Conservation (phyloP, 1,140 invertebrate species). For the Drosophila nikananu region DNA sequence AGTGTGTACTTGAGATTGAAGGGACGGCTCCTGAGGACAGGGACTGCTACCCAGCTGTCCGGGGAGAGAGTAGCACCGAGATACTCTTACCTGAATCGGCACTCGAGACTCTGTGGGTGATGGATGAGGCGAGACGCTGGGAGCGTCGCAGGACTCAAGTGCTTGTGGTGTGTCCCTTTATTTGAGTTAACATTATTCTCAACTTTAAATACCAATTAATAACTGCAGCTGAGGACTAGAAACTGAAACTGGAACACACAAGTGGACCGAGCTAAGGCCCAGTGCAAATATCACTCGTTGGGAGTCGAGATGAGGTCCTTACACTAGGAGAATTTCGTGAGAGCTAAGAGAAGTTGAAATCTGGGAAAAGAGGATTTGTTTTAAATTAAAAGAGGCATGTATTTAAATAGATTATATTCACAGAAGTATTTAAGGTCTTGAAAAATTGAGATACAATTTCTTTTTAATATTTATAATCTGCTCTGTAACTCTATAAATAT, state of each 20-base stretch:
- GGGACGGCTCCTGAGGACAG: conserved; percentile 5
- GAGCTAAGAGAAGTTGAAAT: too few relatives aligned
- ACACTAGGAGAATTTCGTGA: conserved; percentile 17
- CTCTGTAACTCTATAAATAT: not conserved
- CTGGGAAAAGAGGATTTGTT: too few relatives aligned
- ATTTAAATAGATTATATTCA: too few relatives aligned
- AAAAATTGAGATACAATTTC: not conserved
- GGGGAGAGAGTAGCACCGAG: conserved; percentile 8
- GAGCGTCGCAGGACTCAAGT: conserved; percentile 54
- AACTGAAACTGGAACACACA: conserved; percentile 77
- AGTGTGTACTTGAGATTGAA: conserved; percentile 62
- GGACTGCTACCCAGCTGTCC: conserved; percentile 52
- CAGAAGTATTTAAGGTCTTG: not conserved
- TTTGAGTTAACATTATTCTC: conserved; percentile 79
- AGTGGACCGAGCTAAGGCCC: conserved; percentile 58
- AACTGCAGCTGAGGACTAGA: conserved; percentile 68
- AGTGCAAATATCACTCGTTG: conserved; percentile 66
- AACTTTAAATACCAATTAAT: conserved; percentile 84
- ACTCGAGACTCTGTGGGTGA: conserved; percentile 78
- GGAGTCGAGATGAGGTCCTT: conserved; percentile 9
- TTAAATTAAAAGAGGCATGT: too few relatives aligned
- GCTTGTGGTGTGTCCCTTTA: conserved; percentile 75
- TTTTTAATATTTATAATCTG: not conserved
- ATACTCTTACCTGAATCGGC: conserved; percentile 53
- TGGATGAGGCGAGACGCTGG: conserved; percentile 63